phyloP scores from a whole-genome alignment of 2,797 vertebrate species.

The Alectoris magna region DNA sequence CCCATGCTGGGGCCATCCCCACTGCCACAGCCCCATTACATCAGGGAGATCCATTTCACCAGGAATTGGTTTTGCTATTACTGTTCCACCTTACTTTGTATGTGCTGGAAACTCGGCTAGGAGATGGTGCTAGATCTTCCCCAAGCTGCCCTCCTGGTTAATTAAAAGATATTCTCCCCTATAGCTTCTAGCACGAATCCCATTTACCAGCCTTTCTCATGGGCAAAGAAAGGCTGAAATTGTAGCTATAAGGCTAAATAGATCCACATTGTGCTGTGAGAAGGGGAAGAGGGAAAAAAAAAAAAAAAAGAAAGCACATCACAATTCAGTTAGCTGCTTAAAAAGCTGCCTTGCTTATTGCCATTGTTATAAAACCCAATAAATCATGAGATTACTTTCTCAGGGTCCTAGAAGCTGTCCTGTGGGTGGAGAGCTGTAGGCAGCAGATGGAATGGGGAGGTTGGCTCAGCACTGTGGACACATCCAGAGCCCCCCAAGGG shows the following conservation, averaged over 20 bases:
- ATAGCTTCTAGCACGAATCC: slow-evolving; percentile 50
- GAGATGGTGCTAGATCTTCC: slow-evolving; percentile 17
- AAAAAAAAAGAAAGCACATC: neutral
- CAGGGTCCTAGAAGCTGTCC: slow-evolving; percentile 40
- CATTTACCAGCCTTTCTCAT: slow-evolving; percentile 61
- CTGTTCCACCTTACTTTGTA: neutral
- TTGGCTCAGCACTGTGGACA: neutral
- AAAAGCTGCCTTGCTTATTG: slow-evolving; percentile 63
- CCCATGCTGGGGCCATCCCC: neutral
- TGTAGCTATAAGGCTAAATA: slow-evolving; percentile 65
- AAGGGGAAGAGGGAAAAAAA: neutral
- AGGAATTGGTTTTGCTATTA: neutral
- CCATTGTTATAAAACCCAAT: slow-evolving; percentile 65
- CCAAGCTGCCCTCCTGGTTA: slow-evolving; percentile 56
- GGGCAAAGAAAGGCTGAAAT: slow-evolving; percentile 64
- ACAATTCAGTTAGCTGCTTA: slow-evolving; percentile 62
- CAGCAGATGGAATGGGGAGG: neutral
- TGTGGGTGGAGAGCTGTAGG: neutral
- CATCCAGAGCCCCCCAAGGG: neutral
- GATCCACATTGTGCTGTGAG: slow-evolving; percentile 57
- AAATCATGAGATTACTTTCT: slow-evolving; percentile 64
- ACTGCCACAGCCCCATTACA: neutral
- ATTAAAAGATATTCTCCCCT: slow-evolving; percentile 64
- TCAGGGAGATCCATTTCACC: fast-evolving
- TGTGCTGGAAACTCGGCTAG: slow-evolving; percentile 14